Evolutionary conservation across 2,888 invertebrate species (phyloP).

Genomic region (Proisotoma minuta): DNA sequence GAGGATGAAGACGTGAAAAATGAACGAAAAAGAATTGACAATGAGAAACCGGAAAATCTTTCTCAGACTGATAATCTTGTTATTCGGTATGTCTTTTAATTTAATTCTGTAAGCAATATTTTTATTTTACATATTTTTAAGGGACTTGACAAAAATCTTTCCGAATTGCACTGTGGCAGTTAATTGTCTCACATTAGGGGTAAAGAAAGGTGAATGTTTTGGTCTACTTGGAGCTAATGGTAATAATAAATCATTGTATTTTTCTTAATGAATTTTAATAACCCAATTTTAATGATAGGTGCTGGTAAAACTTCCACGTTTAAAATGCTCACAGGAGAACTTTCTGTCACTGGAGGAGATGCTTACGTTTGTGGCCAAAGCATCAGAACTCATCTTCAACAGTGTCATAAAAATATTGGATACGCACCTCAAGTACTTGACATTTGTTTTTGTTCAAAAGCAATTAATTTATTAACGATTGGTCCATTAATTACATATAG

Average conservation of each 20-base stretch:
- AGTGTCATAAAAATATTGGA: conserved; percentile 49
- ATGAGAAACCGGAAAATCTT: conserved; percentile 15
- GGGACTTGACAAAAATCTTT: conserved; percentile 60
- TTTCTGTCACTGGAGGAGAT: conserved; percentile 64
- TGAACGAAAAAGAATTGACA: conserved; percentile 39
- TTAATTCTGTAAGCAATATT: neutral
- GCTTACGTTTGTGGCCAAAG: conserved; percentile 61
- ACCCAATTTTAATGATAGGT: conserved; percentile 53
- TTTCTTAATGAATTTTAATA: neutral
- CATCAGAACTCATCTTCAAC: conserved; percentile 49
- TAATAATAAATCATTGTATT: conserved; percentile 58
- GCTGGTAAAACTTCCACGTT: conserved; percentile 75
- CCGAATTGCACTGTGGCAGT: conserved; percentile 74
- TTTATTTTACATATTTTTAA: conserved; percentile 24
- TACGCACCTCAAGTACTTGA: conserved; percentile 74
- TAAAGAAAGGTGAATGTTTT: conserved; percentile 71
- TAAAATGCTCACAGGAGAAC: conserved; percentile 83
- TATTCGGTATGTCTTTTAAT: neutral
- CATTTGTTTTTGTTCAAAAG: too few species aligned
- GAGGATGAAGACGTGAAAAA: conserved; percentile 41
- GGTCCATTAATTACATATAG: too few species aligned
- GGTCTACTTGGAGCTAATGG: conserved; percentile 73
- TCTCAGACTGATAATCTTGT: neutral
- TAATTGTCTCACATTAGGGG: conserved; percentile 66
- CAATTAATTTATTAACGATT: too few species aligned